phyloP scores from a whole-genome alignment of 2,888 invertebrate species.

The Linnaemya vulpina region DNA sequence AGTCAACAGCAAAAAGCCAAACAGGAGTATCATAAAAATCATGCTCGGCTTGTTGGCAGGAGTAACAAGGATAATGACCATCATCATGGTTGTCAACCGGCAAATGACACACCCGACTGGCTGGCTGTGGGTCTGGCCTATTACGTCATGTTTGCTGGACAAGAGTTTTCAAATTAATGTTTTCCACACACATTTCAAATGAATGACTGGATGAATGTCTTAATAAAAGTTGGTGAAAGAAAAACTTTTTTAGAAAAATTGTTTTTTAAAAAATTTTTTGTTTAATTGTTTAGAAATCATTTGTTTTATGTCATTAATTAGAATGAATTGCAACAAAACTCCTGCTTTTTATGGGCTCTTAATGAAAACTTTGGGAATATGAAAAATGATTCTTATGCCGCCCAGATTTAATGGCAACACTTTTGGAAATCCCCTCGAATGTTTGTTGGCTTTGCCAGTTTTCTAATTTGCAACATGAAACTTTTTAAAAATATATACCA shows the following conservation, averaged over 20 bases:
- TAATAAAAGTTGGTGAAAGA: neutral
- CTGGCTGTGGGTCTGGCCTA: slow-evolving; percentile 44
- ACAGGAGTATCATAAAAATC: slow-evolving; percentile 22
- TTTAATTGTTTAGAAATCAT: neutral
- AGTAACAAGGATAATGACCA: slow-evolving; percentile 22
- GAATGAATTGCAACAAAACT: slow-evolving; percentile 24
- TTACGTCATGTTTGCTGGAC: slow-evolving; percentile 34
- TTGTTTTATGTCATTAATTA: slow-evolving; percentile 28
- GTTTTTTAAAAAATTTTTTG: neutral
- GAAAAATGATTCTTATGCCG: slow-evolving; percentile 57
- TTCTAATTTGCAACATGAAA: slow-evolving; percentile 49
- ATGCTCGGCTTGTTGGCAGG: neutral
- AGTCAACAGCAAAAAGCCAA: neutral
- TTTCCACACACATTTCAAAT: slow-evolving; percentile 1
- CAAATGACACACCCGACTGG: slow-evolving; percentile 35
- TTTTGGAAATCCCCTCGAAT: neutral
- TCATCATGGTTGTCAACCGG: slow-evolving; percentile 21
- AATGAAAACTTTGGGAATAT: slow-evolving; percentile 63
- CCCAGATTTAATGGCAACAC: slow-evolving; percentile 6
- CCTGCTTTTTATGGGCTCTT: slow-evolving; percentile 59
- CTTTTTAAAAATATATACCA: neutral
- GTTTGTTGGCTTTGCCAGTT: slow-evolving; percentile 21
- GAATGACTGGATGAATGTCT: neutral
- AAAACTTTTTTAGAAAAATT: neutral
- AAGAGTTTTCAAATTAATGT: slow-evolving; percentile 23